These are phyloP conservation scores for Hypsopygia costalis DNA, from an alignment of 2,888 invertebrate genomes.

Conservation along the genomic window DNA sequence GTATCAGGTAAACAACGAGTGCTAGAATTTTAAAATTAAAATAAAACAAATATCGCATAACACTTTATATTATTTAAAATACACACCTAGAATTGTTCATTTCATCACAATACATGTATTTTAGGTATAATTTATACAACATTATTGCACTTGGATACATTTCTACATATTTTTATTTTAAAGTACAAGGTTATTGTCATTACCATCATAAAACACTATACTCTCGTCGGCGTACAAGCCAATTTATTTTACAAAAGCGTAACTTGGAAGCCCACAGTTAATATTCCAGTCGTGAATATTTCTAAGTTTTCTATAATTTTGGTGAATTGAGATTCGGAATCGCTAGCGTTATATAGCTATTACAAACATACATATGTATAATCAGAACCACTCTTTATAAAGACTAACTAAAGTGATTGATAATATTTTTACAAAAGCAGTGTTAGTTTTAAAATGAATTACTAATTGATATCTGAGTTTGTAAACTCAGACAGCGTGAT, in stretches of 20 bases:
- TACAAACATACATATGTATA: too few relatives aligned
- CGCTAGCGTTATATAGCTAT: too few relatives aligned
- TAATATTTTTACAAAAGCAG: too few relatives aligned
- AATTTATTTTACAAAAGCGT: too few relatives aligned
- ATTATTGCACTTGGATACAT: slow-evolving; percentile 73
- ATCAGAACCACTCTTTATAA: too few relatives aligned
- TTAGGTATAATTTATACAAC: slow-evolving; percentile 58
- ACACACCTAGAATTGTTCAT: slow-evolving; percentile 73
- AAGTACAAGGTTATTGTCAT: slow-evolving; percentile 34
- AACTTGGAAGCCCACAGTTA: slow-evolving; percentile 34
- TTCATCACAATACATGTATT: slow-evolving; percentile 69
- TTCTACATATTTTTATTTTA: slow-evolving; percentile 42
- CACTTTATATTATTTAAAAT: slow-evolving; percentile 78
- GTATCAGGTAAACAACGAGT: too few relatives aligned
- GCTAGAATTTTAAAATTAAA: slow-evolving; percentile 17
- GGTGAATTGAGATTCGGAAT: neutral
- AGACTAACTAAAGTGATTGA: too few relatives aligned
- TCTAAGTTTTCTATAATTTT: neutral
- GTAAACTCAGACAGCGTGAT: too few relatives aligned
- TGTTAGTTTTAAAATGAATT: too few relatives aligned
- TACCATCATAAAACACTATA: slow-evolving; percentile 26
- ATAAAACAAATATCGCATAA: slow-evolving; percentile 57
- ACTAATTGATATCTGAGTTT: too few relatives aligned
- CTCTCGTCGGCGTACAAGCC: too few relatives aligned
- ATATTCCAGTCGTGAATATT: neutral